These are phyloP conservation scores for Tenebrio molitor DNA, from an alignment of 1,140 invertebrate genomes.

Conservation along the genomic window DNA sequence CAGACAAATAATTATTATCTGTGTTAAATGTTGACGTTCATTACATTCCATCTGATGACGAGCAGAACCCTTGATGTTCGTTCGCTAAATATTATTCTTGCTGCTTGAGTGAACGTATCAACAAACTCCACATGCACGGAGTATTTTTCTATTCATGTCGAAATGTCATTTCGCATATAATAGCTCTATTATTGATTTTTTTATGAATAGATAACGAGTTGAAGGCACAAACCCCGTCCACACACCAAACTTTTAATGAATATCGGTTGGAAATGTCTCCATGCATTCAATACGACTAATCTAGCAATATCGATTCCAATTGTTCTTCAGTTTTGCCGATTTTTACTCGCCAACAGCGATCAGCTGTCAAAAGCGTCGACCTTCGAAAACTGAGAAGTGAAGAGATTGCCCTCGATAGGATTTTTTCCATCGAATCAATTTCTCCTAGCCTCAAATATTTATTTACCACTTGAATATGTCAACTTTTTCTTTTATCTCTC, in stretches of 20 bases:
- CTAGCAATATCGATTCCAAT: too few relatives aligned
- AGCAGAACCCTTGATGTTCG: too few relatives aligned
- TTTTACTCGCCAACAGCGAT: too few relatives aligned
- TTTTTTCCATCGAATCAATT: conserved; percentile 4
- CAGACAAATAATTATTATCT: too few relatives aligned
- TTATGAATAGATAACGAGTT: conserved; percentile 8
- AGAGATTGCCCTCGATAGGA: neutral
- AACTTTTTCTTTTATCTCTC: neutral
- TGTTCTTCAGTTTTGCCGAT: too few relatives aligned
- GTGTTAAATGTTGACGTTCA: too few relatives aligned
- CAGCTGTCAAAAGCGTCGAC: too few relatives aligned
- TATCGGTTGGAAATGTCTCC: neutral
- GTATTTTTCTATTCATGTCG: conserved; percentile 5
- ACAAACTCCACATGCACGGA: neutral
- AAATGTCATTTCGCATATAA: conserved; percentile 16
- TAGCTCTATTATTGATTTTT: conserved; percentile 20
- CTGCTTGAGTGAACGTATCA: too few relatives aligned
- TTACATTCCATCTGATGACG: too few relatives aligned
- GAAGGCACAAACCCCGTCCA: conserved; percentile 3
- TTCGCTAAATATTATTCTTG: too few relatives aligned
- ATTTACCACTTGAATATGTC: conserved; percentile 25
- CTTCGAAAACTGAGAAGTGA: neutral
- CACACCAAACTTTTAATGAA: conserved; percentile 30
- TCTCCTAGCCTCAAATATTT: conserved; percentile 7
- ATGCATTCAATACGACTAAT: too few relatives aligned